Evolutionary conservation across 2,797 vertebrate species (phyloP).

Genomic region (Xenops minutus): DNA sequence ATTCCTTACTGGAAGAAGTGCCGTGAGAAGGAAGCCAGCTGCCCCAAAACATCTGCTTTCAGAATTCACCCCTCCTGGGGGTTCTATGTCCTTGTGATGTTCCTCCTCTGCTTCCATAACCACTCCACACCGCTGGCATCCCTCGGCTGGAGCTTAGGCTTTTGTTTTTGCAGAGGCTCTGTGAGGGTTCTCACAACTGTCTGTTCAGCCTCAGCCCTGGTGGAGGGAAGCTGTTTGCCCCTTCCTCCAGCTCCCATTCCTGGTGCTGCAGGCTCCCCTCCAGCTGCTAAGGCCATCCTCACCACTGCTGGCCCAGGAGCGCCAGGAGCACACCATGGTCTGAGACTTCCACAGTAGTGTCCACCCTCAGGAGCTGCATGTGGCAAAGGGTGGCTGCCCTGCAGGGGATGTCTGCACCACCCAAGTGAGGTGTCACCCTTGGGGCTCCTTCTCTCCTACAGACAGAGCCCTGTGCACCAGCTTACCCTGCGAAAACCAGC

Average conservation of each 20-base stretch:
- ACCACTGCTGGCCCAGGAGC: background rate
- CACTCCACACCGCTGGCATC: background rate
- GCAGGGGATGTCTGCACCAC: too few species aligned
- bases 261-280: background rate
- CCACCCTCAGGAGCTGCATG: background rate
- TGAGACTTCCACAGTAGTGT: background rate
- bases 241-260: background rate
- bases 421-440: background rate
- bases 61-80: background rate
- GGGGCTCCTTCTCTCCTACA: background rate
- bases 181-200: background rate
- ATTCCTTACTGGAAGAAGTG: background rate
- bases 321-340: background rate
- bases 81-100: rapidly evolving
- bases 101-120: background rate
- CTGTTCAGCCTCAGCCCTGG: background rate
- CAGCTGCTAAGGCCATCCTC: background rate
- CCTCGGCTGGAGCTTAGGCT: background rate
- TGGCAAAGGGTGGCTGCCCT: background rate
- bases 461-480: background rate
- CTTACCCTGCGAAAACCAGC: background rate
- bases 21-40: background rate
- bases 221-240: background rate
- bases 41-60: background rate
- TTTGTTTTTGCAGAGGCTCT: background rate